phyloP scores from a whole-genome alignment of 2,888 invertebrate species.

The Drosophila infuscata region DNA sequence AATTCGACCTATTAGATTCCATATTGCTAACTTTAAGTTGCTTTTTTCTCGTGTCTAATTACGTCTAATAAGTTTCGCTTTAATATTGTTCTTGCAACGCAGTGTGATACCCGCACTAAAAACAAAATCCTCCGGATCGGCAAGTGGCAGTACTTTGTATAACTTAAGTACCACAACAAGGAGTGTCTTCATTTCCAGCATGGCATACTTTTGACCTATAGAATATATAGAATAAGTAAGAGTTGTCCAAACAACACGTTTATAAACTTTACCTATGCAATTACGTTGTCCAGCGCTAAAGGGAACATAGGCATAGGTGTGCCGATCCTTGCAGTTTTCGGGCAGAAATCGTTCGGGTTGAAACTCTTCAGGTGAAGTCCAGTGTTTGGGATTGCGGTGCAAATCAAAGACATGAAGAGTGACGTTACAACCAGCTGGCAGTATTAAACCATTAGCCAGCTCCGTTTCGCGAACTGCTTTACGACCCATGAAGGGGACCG shows the following conservation, averaged over 20 bases:
- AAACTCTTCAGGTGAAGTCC: constrained; percentile 74
- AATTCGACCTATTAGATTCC: too few relatives aligned
- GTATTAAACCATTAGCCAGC: constrained; percentile 66
- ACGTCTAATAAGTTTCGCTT: too few relatives aligned
- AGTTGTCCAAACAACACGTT: not conserved
- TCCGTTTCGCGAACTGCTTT: constrained; percentile 83
- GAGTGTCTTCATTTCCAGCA: constrained; percentile 78
- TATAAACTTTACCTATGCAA: constrained; percentile 75
- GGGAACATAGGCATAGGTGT: constrained; percentile 81
- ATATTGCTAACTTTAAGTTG: too few relatives aligned
- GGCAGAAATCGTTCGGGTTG: constrained; percentile 83
- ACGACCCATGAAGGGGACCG: constrained; percentile 88
- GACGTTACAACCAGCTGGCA: constrained; percentile 73
- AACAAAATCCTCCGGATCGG: constrained; percentile 45
- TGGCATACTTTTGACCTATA: constrained; percentile 76
- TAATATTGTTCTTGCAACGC: constrained; percentile 52
- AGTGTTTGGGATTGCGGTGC: constrained; percentile 76
- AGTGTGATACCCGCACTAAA: constrained; percentile 53
- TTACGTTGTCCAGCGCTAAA: constrained; percentile 84
- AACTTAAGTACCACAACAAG: constrained; percentile 66
- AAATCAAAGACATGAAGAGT: constrained; percentile 73
- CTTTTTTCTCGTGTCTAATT: too few relatives aligned
- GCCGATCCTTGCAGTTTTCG: constrained; percentile 84
- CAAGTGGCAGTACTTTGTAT: constrained; percentile 60
- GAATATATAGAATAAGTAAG: not conserved